These are phyloP conservation scores for Malaclemys terrapin DNA, from an alignment of 2,113 vertebrate genomes.

Conservation along the genomic window DNA sequence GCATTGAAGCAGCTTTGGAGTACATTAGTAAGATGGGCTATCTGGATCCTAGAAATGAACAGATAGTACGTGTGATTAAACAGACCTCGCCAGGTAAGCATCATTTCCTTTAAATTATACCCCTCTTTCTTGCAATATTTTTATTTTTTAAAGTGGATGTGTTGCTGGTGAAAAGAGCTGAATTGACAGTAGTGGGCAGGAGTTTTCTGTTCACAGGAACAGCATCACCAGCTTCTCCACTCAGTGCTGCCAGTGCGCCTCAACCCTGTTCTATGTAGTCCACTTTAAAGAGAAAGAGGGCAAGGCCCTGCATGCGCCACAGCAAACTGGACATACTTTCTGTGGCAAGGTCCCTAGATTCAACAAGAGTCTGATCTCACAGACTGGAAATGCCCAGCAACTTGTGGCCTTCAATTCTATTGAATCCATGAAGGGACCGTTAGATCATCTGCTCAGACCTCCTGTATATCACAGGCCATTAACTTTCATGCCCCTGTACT, in stretches of 20 bases:
- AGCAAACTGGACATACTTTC: not conserved
- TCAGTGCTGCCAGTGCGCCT: not conserved
- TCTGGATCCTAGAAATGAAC: conserved; percentile 94
- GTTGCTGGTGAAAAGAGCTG: fast-evolving
- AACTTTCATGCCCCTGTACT: not conserved
- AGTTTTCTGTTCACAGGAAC: not conserved
- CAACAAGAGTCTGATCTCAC: not conserved
- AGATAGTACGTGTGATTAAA: conserved; percentile 97
- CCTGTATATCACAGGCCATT: not conserved
- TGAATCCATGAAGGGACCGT: not conserved
- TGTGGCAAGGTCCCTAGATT: not conserved
- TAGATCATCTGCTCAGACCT: not conserved
- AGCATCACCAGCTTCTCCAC: not conserved
- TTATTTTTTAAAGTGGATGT: not conserved
- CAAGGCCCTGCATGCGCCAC: not conserved
- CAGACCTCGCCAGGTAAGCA: conserved; percentile 95
- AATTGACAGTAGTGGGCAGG: not conserved
- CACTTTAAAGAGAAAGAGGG: not conserved
- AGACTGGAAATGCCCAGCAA: not conserved
- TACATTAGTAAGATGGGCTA: conserved; percentile 99
- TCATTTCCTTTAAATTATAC: not conserved
- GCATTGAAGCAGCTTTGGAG: conserved; percentile 95
- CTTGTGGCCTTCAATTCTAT: not conserved
- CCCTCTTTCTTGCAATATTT: not conserved
- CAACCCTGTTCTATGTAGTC: not conserved